These are phyloP conservation scores for Copidosoma floridanum DNA, from an alignment of 1,140 invertebrate species.

Conservation along the genomic window DNA sequence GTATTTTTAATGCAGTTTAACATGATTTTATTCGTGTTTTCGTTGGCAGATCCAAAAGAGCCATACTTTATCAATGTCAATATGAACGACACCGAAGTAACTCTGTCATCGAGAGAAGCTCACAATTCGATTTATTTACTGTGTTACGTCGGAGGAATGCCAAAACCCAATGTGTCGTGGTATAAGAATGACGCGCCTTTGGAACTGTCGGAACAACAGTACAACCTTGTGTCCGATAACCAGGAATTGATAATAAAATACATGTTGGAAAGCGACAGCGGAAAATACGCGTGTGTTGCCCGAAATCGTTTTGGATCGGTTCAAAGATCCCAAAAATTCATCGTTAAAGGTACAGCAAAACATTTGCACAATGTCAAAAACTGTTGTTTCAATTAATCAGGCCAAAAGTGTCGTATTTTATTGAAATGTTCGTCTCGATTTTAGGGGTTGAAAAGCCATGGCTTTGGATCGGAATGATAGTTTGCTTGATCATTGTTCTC, in stretches of 20 bases:
- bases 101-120: conserved; percentile 28
- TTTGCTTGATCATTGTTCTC: conserved; percentile 55
- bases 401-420: too few species aligned
- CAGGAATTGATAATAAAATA: conserved; percentile 50
- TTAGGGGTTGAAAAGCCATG: conserved; percentile 36
- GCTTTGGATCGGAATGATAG: conserved; percentile 48
- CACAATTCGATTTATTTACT: conserved; percentile 34
- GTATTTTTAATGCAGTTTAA: background rate
- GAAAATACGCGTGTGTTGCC: conserved; percentile 48
- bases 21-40: background rate
- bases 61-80: conserved; percentile 36
- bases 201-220: too few species aligned
- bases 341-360: conserved; percentile 49
- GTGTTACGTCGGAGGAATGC: conserved; percentile 44
- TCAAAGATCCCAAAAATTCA: conserved; percentile 41
- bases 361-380: too few species aligned
- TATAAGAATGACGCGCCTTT: conserved; percentile 35
- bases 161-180: conserved; percentile 45
- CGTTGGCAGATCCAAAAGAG: conserved; percentile 32
- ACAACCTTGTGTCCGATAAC: conserved; percentile 32
- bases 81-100: conserved; percentile 34
- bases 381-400: background rate
- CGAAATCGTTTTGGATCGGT: conserved; percentile 45
- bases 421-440: too few species aligned
- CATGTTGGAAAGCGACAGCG: conserved; percentile 45